These are phyloP conservation scores for Morone saxatilis DNA, from an alignment of 2,113 vertebrate species.

Conservation along the genomic window DNA sequence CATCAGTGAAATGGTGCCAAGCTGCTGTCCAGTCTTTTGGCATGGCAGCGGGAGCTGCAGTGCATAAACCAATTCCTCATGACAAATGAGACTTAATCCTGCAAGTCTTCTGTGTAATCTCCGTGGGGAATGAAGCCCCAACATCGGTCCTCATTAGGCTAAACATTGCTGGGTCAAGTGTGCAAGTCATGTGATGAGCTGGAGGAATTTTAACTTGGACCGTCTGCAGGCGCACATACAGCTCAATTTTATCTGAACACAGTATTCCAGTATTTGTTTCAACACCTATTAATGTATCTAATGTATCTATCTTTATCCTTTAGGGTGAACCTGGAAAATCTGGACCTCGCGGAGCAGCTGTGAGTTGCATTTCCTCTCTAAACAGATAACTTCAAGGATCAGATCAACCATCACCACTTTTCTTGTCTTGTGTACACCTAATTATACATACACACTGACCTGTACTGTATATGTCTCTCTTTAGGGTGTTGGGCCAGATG, in stretches of 20 bases:
- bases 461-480: conserved; percentile 57
- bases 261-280: conserved; percentile 7
- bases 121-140: conserved; percentile 65
- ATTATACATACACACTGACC: conserved; percentile 3
- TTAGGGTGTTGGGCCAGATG: conserved; percentile 92
- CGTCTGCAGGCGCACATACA: conserved; percentile 26
- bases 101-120: conserved; percentile 75
- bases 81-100: conserved; percentile 84
- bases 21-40: conserved; percentile 64
- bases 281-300: background rate
- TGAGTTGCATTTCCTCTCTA: conserved; percentile 81
- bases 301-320: conserved; percentile 50
- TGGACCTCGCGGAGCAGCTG: conserved; percentile 91
- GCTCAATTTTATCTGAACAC: conserved; percentile 24
- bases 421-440: background rate
- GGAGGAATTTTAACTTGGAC: conserved; percentile 70
- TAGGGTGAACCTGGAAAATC: conserved; percentile 94
- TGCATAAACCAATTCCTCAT: conserved; percentile 80
- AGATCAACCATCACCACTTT: background rate
- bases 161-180: conserved; percentile 72
- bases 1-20: conserved; percentile 70
- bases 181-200: conserved; percentile 75
- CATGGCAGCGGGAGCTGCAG: conserved; percentile 51
- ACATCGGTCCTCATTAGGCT: conserved; percentile 78
- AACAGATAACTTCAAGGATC: background rate